Base-by-base conservation (phyloP, 1,140 invertebrate genomes). In the Hyphantria cunea region DNA sequence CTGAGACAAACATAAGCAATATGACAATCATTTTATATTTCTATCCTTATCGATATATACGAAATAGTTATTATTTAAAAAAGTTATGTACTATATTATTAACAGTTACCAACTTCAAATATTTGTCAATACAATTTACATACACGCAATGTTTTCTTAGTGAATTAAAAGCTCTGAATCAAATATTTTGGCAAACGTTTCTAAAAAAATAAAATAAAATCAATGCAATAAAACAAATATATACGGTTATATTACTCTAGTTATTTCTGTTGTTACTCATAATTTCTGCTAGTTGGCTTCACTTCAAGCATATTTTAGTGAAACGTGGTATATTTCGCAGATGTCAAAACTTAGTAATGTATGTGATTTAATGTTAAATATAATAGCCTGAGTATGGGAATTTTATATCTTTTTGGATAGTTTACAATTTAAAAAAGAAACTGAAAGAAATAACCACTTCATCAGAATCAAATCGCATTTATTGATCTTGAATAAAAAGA, bases 281-380 rank as follows among this genome's bases (percentile, higher is more conserved):
- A 47, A 47, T 17, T 53, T 41, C 51, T 37, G 53, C n/a, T 44
- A 2, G n/a, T 55, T 55, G 53, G 53, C 53, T 15, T 34, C 31
- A 25, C 42, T 55, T 55, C 53, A 47, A 55, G 42, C 17, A 11
- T 25, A 10, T 42, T 34, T 45, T 47, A 55, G 17, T 32, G 32
- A 12, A 13, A 13, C 45, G n/a, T 25, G 45, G 7, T 47, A 47
- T 45, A 55, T 32, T 33, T 45, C 17, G 17, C 8, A 7, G 0
- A 12, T 55, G 52, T 55, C 52, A 45, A 55, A 55, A 55, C 31
- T 9, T 11, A n/a, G 33, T 32, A 44, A 9, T 31, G 42, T 11
- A 14, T 34, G 41, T 45, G 32, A 55, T 55, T 55, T 55, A 55
- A 17, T 32, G 12, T n/a, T n/a, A 3, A n/a, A 3, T n/a, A 31